phyloP scores from a whole-genome alignment of 2,797 vertebrate genomes.

The Smutsia temminckii region DNA sequence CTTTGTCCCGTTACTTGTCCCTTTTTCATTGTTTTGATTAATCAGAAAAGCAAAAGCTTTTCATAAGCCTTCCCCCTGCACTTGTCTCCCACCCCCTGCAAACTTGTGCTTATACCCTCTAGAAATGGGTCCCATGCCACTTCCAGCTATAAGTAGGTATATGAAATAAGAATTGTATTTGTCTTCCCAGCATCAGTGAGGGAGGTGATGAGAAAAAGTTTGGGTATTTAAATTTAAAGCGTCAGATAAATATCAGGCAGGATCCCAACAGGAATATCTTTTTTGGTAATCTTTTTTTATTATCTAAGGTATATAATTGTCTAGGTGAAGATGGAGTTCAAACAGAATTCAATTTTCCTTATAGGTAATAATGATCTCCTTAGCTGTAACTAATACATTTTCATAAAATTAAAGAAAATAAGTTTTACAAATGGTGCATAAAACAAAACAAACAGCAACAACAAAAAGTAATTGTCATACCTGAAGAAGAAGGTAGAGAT shows the following conservation, averaged over 20 bases:
- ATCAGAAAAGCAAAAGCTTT: neutral
- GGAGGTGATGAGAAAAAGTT: neutral
- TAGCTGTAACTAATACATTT: neutral
- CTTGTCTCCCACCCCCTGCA: neutral
- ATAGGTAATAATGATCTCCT: neutral
- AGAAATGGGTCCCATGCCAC: neutral
- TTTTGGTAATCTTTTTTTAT: neutral
- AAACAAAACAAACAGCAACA: neutral
- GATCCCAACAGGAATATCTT: neutral
- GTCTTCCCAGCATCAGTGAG: neutral
- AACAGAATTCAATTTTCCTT: neutral
- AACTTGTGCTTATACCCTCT: neutral
- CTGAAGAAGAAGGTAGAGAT: neutral
- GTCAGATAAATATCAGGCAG: neutral
- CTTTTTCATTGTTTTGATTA: neutral
- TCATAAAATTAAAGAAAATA: neutral
- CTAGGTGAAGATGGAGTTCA: neutral
- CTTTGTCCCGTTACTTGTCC: rapidly evolving
- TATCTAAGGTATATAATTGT: neutral
- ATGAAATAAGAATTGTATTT: neutral
- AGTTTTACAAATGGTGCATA: neutral
- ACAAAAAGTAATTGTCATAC: neutral
- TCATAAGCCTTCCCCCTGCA: neutral
- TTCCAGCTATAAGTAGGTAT: neutral
- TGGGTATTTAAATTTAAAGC: neutral